Evolutionary conservation across 2,888 invertebrate genomes (phyloP).

Genomic region (Mongoloraphidia duomilia): DNA sequence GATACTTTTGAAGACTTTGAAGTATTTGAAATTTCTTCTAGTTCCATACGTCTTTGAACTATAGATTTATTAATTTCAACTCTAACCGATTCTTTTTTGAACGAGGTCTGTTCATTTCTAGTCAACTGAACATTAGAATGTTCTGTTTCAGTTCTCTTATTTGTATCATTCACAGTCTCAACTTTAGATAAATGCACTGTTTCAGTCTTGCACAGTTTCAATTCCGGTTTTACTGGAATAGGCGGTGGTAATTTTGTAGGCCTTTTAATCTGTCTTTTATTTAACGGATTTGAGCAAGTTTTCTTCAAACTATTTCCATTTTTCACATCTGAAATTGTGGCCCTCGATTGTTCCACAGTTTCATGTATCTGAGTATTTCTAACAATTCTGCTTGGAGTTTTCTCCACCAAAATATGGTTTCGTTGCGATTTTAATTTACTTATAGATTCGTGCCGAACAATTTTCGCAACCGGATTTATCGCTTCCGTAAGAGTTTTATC

Average conservation of each 20-base stretch:
- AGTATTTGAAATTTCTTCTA: constrained; percentile 1
- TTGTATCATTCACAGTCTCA: background rate
- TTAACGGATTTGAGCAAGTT: constrained; percentile 16
- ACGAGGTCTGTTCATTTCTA: constrained; percentile 1
- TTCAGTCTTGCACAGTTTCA: background rate
- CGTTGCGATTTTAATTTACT: background rate
- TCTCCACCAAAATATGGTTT: background rate
- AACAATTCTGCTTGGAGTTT: background rate
- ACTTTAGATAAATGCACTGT: background rate
- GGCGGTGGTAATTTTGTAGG: constrained; percentile 44
- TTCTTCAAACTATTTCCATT: constrained; percentile 22
- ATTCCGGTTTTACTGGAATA: constrained; percentile 45
- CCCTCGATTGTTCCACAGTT: too few relatives aligned
- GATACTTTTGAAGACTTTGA: background rate
- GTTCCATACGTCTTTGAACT: constrained; percentile 1
- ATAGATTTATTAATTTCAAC: constrained; percentile 1
- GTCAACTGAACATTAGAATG: constrained; percentile 6
- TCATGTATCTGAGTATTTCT: background rate
- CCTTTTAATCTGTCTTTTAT: constrained; percentile 19
- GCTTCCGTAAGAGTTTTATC: too few relatives aligned
- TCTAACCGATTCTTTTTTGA: constrained; percentile 5
- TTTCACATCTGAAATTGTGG: background rate
- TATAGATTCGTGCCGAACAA: background rate
- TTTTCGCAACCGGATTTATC: too few relatives aligned
- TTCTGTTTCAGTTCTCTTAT: background rate